Percentiles rank a stretch among this genome's conserved stretches.
Conservation (phyloP, 1,140 invertebrate genomes). For the Planococcus citri region DNA sequence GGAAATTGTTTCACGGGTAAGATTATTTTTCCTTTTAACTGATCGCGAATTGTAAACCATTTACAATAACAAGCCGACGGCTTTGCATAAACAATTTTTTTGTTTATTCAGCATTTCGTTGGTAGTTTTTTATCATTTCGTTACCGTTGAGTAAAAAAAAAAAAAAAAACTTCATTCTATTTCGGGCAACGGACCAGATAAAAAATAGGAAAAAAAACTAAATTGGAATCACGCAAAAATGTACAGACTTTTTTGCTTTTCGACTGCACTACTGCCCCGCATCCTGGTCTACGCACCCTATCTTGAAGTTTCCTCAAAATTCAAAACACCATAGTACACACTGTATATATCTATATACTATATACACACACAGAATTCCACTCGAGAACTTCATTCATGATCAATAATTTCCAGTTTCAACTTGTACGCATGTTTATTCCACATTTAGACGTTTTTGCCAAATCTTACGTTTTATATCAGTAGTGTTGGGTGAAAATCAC, state of each 20-base stretch:
- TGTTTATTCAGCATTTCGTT: slow-evolving; percentile 14
- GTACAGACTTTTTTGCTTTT: too few relatives aligned
- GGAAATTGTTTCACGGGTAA: background rate
- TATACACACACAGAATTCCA: background rate
- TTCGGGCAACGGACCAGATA: background rate
- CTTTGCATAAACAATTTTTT: slow-evolving; percentile 20
- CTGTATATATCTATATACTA: too few relatives aligned
- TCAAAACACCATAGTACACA: too few relatives aligned
- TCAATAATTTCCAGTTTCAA: slow-evolving; percentile 17
- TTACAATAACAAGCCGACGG: background rate
- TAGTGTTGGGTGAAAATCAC: background rate
- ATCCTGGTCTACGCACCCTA: too few relatives aligned
- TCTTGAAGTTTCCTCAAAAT: too few relatives aligned
- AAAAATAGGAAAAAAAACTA: background rate
- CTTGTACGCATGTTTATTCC: slow-evolving; percentile 14
- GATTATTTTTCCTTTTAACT: background rate
- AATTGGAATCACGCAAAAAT: too few relatives aligned
- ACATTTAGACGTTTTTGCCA: background rate
- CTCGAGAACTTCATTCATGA: slow-evolving; percentile 16
- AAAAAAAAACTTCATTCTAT: background rate
- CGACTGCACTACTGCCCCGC: too few relatives aligned
- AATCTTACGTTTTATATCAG: background rate
- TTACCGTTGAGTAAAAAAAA: too few relatives aligned
- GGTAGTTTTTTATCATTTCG: background rate
- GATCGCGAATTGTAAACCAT: background rate